Percentiles rank a stretch among this genome's conserved stretches.
Evolutionary conservation across 2,888 invertebrate species (phyloP).

Genomic region (Herminia tarsipennalis): DNA sequence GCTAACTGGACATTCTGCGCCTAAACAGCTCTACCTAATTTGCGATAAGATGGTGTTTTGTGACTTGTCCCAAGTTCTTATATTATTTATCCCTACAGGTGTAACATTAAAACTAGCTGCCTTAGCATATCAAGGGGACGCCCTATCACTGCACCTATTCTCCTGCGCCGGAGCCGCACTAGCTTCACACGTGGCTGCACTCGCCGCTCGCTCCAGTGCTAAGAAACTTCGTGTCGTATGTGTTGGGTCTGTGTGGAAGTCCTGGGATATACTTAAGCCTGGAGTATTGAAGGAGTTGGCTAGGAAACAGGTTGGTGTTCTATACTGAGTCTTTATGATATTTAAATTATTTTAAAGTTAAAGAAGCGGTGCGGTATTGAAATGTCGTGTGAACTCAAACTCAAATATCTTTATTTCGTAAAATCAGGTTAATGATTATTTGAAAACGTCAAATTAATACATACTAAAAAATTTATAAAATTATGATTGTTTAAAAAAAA

Average conservation of each 20-base stretch:
- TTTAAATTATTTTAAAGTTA: no score
- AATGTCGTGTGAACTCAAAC: no score
- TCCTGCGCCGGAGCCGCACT: slow-evolving; percentile 90
- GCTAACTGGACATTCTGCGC: no score
- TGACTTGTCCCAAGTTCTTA: no score
- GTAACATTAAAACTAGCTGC: slow-evolving; percentile 90
- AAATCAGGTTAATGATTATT: no score
- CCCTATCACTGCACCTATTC: slow-evolving; percentile 87
- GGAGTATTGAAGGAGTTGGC: slow-evolving; percentile 88
- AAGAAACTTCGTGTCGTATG: slow-evolving; percentile 91
- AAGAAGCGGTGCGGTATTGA: no score
- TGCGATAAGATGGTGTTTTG: no score
- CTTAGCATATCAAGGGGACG: slow-evolving; percentile 90
- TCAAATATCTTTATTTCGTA: no score
- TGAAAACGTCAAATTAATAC: no score
- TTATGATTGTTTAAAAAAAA: no score
- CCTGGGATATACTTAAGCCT: slow-evolving; percentile 92
- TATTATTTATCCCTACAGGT: slow-evolving; percentile 65
- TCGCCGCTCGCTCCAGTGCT: slow-evolving; percentile 87
- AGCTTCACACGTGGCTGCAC: slow-evolving; percentile 87
- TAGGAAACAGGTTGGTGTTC: slow-evolving; percentile 65
- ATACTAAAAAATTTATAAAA: no score
- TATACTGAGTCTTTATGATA: background rate
- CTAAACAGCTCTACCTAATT: no score
- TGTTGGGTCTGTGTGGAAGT: slow-evolving; percentile 98